Base-by-base conservation (phyloP, 2,113 vertebrate genomes). In the Pachycephala philippinensis region DNA sequence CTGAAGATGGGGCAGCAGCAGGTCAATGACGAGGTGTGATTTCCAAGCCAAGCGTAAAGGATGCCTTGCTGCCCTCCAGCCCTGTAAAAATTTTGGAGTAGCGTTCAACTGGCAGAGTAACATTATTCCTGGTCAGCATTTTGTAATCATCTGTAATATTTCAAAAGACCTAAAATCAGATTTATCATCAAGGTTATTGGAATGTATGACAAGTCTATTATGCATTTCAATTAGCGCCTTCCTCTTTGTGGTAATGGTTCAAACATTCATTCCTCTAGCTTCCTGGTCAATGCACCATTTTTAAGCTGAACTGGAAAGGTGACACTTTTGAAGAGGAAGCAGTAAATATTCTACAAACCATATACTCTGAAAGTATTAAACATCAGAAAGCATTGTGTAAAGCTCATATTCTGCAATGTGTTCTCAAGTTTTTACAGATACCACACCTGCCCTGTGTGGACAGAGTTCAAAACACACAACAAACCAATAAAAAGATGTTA, bases 331-430 rank as follows among this genome's bases (percentile, higher is more conserved):
- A 59, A 82, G 30, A 81, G n/a, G 40, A 35, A 81, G 15, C 27
- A 49, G 42, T 52, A 85, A 83, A 79, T 68, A 14, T 71, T 79
- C 40, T 85, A 47, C 31, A 52, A 77, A 69, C 22, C 30, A 35
- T 12, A 40, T 18, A 17, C 47, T 54, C 13, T 60, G 40, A 52
- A 79, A 52, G 5, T 22, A 59, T 71, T 56, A 68, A 42, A 60
- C 9, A 79, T 26, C 31, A 54, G 75, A 76, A 71, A 49, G 15
- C 47, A 40, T 3, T 20, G 4, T 35, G 42, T 54, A 66, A 61
- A 40, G 17, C 9, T 92, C 47, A 16, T 21, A 54, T 13, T 52
- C 19, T 76, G 31, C 49, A 52, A 27, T 0, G 0, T 10, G 8
- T 56, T 90, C 49, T 53, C 49, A 71, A 9, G 7, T 27, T 79